Percentiles rank a stretch among this genome's conserved stretches.
These are phyloP conservation scores for Drosophila sturtevanti DNA, from an alignment of 1,140 invertebrate species.

Conservation along the genomic window DNA sequence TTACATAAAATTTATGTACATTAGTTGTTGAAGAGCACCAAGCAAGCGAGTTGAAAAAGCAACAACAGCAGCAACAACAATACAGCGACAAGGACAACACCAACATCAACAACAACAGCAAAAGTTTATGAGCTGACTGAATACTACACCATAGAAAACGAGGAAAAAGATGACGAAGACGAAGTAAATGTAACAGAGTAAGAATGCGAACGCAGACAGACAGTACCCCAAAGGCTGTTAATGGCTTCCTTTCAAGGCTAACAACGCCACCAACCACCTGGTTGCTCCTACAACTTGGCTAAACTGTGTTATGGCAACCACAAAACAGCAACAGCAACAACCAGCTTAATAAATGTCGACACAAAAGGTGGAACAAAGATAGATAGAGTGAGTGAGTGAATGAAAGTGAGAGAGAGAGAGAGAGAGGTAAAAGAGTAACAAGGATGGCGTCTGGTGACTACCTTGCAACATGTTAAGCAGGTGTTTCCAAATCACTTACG, in stretches of 20 bases:
- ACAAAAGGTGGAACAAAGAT: conserved; percentile 43
- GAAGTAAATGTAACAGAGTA: background rate
- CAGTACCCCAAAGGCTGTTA: conserved; percentile 60
- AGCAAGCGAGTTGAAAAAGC: background rate
- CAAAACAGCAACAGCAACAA: conserved; percentile 64
- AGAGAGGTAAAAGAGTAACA: background rate
- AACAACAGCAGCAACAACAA: no score
- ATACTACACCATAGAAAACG: background rate
- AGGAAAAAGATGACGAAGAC: background rate
- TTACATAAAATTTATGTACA: conserved; percentile 72
- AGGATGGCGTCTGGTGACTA: conserved; percentile 33
- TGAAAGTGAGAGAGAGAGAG: background rate
- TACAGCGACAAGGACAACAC: conserved; percentile 17
- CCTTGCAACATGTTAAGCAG: conserved; percentile 76
- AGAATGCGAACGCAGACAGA: conserved; percentile 48
- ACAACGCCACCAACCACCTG: conserved; percentile 35
- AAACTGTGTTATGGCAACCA: conserved; percentile 71
- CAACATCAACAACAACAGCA: conserved; percentile 15
- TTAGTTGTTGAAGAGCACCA: conserved; percentile 52
- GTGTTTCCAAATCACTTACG: conserved; percentile 79
- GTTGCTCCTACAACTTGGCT: conserved; percentile 8
- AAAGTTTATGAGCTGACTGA: conserved; percentile 47
- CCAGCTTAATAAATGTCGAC: conserved; percentile 78
- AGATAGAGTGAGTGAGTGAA: background rate
- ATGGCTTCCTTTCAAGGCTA: conserved; percentile 70